Percentiles rank a stretch among this genome's conserved stretches.
Evolutionary conservation across 2,113 vertebrate genomes (phyloP).

Genomic region (Otis tarda): DNA sequence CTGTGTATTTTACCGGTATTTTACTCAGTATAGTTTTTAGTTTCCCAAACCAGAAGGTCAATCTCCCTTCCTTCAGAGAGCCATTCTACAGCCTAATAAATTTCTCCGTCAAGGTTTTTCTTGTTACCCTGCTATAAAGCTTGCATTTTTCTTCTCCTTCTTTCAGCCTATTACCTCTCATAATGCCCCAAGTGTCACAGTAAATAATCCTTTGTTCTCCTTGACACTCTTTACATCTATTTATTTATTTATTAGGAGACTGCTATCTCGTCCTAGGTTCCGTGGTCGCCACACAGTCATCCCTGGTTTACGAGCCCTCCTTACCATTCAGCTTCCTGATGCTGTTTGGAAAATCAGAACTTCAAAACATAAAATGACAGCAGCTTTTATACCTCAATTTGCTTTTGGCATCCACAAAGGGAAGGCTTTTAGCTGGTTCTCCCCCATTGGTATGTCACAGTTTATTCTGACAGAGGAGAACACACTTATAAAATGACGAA

Average conservation of each 20-base stretch:
- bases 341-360: background rate
- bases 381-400: background rate
- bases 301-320: background rate
- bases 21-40: background rate
- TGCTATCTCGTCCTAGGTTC: background rate
- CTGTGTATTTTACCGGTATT: background rate
- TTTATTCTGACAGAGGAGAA: background rate
- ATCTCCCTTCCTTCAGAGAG: background rate
- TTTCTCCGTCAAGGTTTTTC: background rate
- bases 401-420: background rate
- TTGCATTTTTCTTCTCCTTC: background rate
- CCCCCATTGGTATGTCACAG: rapidly evolving
- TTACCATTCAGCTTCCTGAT: background rate
- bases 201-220: background rate
- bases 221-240: background rate
- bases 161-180: background rate
- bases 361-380: background rate
- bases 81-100: background rate
- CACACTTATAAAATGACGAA: background rate
- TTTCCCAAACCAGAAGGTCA: background rate
- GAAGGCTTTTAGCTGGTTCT: background rate
- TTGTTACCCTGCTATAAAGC: rapidly evolving
- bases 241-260: background rate
- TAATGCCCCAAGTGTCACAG: background rate
- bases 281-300: background rate